phyloP scores from a whole-genome alignment of 1,140 invertebrate species.

The Planococcus citri region DNA sequence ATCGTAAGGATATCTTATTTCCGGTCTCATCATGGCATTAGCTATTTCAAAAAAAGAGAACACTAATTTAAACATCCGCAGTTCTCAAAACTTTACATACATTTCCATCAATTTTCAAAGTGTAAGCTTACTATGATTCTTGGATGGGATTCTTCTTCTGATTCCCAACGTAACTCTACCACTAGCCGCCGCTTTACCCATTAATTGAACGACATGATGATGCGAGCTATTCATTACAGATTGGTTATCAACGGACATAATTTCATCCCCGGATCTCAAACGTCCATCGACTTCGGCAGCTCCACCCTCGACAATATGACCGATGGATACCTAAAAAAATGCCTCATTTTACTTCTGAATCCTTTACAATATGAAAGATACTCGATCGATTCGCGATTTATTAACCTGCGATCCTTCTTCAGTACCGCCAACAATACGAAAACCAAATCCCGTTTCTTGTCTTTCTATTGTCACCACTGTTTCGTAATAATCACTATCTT shows the following conservation, averaged over 20 bases:
- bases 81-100: background rate
- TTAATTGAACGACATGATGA: constrained; percentile 75
- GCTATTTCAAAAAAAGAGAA: no score
- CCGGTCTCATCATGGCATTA: constrained; percentile 26
- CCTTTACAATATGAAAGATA: background rate
- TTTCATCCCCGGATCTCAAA: constrained; percentile 75
- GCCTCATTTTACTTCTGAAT: background rate
- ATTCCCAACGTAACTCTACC: constrained; percentile 63
- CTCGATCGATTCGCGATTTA: constrained; percentile 19
- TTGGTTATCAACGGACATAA: constrained; percentile 72
- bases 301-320: constrained; percentile 58
- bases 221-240: constrained; percentile 77
- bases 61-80: background rate
- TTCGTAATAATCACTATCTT: constrained; percentile 8
- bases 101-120: background rate
- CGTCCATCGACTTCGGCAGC: constrained; percentile 79
- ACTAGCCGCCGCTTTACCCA: constrained; percentile 66
- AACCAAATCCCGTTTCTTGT: constrained; percentile 85
- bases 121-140: background rate
- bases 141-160: constrained; percentile 39
- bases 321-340: constrained; percentile 50
- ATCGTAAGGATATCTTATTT: constrained; percentile 55
- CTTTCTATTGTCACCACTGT: constrained; percentile 53
- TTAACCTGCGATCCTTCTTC: constrained; percentile 89
- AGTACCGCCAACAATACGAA: constrained; percentile 95